Base-by-base conservation (phyloP, 2,113 vertebrate genomes). In the Orthonyx spaldingii region DNA sequence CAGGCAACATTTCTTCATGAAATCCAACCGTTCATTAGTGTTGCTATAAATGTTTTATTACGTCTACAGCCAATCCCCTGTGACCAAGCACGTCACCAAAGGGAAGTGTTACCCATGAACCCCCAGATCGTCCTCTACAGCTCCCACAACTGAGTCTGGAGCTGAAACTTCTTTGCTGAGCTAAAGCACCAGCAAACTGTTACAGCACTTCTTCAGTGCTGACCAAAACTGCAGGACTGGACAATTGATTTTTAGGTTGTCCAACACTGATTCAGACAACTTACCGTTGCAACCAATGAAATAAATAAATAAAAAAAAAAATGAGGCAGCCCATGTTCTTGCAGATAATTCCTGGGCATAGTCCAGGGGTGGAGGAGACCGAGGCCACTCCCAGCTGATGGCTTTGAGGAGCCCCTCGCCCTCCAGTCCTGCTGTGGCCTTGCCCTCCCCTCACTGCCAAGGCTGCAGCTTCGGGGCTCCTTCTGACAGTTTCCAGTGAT, bases 1-100 rank as follows among this genome's bases (percentile, higher is more conserved):
- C 14, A 39, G 49, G 37, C 12, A 20, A 32, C 18, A 37, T 42
- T 64, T 49, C 65, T 52, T 52, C 72, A 44, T 7, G 26, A 89
- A 92, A 56, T 78, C 35, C 63, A 83, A 90, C 28, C 53, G 42
- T 9, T 44, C 46, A 22, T 71, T 33, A 50, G n/a, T 6, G 49
- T 44, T 17, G 74, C 56, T 33, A 11, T 27, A 49, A 71, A 21
- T 16, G 55, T 55, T 81, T 82, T 71, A 71, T 35, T 41, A 16
- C 10, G 37, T n/a, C 37, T 46, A 10, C 7, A 82, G 69, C 33
- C 24, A 32, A 55, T 46, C 22, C 17, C n/a, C 17, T 66, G 56
- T 6, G 3, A 4, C 22, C 0, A 3, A 49, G 59, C 41, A 49
- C 0, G 0, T 33, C 46, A n/a, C 69, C 9, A 56, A 14, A n/a